Evolutionary conservation across 2,797 vertebrate species (phyloP).

Genomic region (Aeoliscus strigatus): DNA sequence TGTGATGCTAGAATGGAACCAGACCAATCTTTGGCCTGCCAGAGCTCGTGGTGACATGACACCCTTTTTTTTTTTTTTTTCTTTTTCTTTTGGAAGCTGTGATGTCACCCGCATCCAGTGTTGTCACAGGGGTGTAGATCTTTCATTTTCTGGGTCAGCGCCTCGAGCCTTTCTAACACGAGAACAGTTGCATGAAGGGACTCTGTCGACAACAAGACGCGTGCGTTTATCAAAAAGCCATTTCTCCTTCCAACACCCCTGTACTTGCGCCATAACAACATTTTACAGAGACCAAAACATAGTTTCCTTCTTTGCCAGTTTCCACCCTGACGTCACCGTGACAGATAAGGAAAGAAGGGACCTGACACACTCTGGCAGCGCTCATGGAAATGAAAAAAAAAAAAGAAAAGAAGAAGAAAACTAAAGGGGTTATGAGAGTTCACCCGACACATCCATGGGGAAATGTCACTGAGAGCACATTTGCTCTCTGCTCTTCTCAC

Average conservation of each 20-base stretch:
- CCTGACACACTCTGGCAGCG: slow-evolving; percentile 27
- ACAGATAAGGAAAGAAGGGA: slow-evolving; percentile 41
- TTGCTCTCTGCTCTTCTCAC: slow-evolving; percentile 38
- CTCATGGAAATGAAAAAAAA: slow-evolving; percentile 48
- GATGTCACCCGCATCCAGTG: slow-evolving; percentile 27
- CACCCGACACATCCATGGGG: slow-evolving; percentile 37
- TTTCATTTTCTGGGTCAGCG: slow-evolving; percentile 50
- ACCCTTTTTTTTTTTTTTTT: no score
- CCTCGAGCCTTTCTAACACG: slow-evolving; percentile 17
- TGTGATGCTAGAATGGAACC: slow-evolving; percentile 20
- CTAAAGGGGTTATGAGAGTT: slow-evolving; percentile 47
- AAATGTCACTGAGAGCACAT: slow-evolving; percentile 48
- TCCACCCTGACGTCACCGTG: slow-evolving; percentile 23
- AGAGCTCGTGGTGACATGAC: slow-evolving; percentile 23
- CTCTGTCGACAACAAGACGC: slow-evolving; percentile 18
- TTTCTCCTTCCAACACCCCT: no score
- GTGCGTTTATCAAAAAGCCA: no score
- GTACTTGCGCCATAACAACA: slow-evolving; percentile 6
- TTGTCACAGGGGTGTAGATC: slow-evolving; percentile 17
- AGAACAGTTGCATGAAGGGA: slow-evolving; percentile 6
- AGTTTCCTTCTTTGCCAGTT: slow-evolving; percentile 30
- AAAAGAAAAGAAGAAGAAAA: no score
- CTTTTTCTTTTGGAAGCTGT: slow-evolving; percentile 22
- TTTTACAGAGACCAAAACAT: slow-evolving; percentile 7
- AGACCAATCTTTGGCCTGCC: slow-evolving; percentile 5